Conservation (phyloP, 37 sponge, comb jelly and placozoan species). For the Crambe crambe region DNA sequence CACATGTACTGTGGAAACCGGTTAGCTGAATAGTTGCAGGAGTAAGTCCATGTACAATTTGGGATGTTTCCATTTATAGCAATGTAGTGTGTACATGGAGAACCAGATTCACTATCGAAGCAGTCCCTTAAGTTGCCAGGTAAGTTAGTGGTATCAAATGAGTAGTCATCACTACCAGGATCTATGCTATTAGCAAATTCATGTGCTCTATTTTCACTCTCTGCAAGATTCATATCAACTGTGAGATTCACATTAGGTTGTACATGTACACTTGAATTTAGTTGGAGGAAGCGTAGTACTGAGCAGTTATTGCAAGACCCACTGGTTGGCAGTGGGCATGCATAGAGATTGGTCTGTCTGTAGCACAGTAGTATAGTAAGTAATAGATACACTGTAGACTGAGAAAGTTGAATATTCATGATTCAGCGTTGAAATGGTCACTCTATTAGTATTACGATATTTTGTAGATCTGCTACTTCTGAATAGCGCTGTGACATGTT, state of each 20-base stretch:
- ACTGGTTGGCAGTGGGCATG: background rate
- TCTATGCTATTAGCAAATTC: background rate
- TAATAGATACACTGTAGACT: no score
- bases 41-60: background rate
- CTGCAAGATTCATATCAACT: background rate
- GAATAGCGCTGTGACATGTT: no score
- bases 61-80: background rate
- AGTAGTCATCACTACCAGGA: background rate
- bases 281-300: background rate
- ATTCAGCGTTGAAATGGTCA: no score
- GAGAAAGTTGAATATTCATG: no score
- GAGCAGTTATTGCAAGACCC: background rate
- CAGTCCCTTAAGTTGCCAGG: background rate
- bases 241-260: background rate
- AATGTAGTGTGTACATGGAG: background rate
- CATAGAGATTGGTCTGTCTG: background rate
- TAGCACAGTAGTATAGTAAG: background rate
- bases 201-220: background rate
- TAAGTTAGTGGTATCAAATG: background rate
- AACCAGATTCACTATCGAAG: background rate
- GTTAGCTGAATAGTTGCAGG: slow-evolving; percentile 35
- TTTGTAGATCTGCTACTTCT: no score
- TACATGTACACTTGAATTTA: background rate
- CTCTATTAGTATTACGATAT: no score
- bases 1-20: slow-evolving; percentile 53